Evolutionary conservation across 2,888 invertebrate genomes (phyloP), one percentile per base, ranked within the genome.

Genomic region (Tryphoninae sp.): DNA sequence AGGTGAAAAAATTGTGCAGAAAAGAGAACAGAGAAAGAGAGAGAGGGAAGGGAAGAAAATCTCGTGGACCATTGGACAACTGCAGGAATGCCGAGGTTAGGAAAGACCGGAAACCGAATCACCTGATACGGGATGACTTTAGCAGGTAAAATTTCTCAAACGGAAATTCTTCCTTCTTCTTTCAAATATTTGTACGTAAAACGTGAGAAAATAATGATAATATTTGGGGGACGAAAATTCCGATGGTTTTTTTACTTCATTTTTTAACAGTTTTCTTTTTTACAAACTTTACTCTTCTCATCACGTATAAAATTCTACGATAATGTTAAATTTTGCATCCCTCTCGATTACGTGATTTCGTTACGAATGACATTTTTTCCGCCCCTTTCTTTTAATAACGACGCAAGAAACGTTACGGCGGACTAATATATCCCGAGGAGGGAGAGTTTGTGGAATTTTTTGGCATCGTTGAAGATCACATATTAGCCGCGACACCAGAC

Each of bases 91-190:
- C 88, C 88, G 86, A 88, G 86, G 83, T 83, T 83, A 86, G 85
- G 80, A 86, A 86, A 81, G 81, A 84, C 85, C 86, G 80, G 82
- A 83, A 84, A 85, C 73, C 85, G 64, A 84, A 88, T 84, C 88
- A 84, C 86, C 83, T 88, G 86, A 78, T 74, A 89, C 89, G 88
- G 88, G 86, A 91, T 91, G 91, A 90, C 90, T 87, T 87, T 89
- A 88, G 87, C 90, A 90, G 91, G 91, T 91, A 89, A 55, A 55
- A 6, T 55, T 1, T 19, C 0, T 19, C 16, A 13, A 22, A 19
- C 55, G 8, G 11, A 58, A 33, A 58, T 68, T 65, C 33, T 55
- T 33, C 1, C 19, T 22, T 61, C 51, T 16, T 62, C 22, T n/a
- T 26, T 13, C n/a, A 53, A 2, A 2, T 68, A 8, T 11, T 68